Conservation (phyloP, 2,797 vertebrate genomes). For the Myotis pilosus region DNA sequence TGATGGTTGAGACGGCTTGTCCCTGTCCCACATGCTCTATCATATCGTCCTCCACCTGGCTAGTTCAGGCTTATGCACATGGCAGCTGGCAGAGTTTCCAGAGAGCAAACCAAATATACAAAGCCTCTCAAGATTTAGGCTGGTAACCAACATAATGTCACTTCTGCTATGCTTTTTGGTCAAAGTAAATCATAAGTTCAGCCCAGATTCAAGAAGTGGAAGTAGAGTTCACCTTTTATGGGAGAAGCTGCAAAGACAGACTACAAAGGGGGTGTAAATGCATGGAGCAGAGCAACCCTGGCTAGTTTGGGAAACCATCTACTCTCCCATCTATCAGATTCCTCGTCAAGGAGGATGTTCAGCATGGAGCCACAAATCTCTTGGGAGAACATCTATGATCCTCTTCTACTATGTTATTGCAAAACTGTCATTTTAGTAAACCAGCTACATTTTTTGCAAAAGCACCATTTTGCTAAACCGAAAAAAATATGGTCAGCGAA, state of each 20-base stretch:
- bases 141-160: background rate
- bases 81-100: background rate
- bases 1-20: background rate
- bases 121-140: background rate
- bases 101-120: background rate
- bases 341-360: background rate
- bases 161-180: background rate
- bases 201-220: background rate
- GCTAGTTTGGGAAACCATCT: background rate
- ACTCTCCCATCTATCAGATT: background rate
- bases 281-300: background rate
- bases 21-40: background rate
- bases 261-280: background rate
- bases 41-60: background rate
- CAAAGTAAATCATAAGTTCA: background rate
- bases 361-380: background rate
- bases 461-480: background rate
- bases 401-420: background rate
- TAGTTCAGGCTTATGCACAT: background rate
- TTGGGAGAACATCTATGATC: background rate
- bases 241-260: background rate
- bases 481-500: background rate
- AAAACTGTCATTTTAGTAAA: background rate
- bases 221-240: background rate
- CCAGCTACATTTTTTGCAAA: slow-evolving; percentile 27